A percentile compares a stretch with the other conserved stretches of the same genome.
phyloP scores from a whole-genome alignment of 2,113 vertebrate species.

The Speoplatyrhinus poulsoni region DNA sequence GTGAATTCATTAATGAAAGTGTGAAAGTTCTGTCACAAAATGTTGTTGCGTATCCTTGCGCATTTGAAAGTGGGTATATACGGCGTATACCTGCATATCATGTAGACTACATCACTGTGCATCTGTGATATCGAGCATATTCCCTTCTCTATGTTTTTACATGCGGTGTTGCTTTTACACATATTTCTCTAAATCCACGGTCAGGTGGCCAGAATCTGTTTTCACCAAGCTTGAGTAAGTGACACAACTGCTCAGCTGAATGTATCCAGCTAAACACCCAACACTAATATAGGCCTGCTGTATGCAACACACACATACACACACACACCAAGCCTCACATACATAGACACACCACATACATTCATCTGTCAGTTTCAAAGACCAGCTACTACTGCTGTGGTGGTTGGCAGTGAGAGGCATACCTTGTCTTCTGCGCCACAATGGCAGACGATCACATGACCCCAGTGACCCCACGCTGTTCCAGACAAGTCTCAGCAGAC shows the following conservation, averaged over 20 bases:
- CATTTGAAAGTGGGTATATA: too few species aligned
- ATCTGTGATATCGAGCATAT: constrained; percentile 1
- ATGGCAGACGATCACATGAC: too few species aligned
- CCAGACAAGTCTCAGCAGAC: too few species aligned
- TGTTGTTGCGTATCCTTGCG: too few species aligned
- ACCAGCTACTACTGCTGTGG: too few species aligned
- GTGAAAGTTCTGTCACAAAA: too few species aligned
- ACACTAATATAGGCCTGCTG: neutral
- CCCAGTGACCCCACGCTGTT: too few species aligned
- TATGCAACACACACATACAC: constrained; percentile 12
- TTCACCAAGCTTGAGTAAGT: constrained; percentile 17
- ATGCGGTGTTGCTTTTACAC: neutral
- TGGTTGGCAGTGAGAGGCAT: too few species aligned
- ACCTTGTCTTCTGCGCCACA: too few species aligned
- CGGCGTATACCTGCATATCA: too few species aligned
- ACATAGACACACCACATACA: neutral
- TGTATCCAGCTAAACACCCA: constrained; percentile 20
- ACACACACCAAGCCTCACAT: neutral
- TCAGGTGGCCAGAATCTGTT: constrained; percentile 8
- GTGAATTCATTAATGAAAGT: too few species aligned
- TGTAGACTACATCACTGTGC: neutral
- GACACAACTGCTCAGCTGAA: constrained; percentile 27
- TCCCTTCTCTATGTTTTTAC: neutral
- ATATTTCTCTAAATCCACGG: constrained; percentile 33
- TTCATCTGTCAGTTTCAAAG: neutral